Evolutionary conservation across 2,797 vertebrate genomes (phyloP), one percentile per base, ranked within the genome.

Genomic region (Danio tinwini): DNA sequence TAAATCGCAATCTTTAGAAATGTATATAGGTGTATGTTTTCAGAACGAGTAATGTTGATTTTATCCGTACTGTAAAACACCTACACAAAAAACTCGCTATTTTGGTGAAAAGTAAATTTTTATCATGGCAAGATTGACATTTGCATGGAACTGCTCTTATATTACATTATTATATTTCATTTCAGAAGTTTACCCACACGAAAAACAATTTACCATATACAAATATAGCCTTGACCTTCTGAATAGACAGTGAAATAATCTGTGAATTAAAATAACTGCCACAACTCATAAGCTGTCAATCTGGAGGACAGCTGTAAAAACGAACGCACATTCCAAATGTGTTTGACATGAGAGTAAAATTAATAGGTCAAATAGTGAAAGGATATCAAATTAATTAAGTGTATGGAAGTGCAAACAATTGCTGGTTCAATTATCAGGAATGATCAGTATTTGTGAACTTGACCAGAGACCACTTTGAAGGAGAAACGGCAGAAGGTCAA

Each of bases 221-320:
- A 7, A 69, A 40, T 7, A 69, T 50, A 14, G 37, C 37, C 13
- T 39, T 47, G 63, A 29, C 16, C 42, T 68, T 69, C 10, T 37
- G 53, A 53, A 37, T 56, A 76, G 63, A 40, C 14, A n/a, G 7
- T 68, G 16, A 69, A 50, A 10, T n/a, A 21, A 58, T 58, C n/a
- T 59, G 42, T 61, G 5, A 61, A 69, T 69, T 69, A 40, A 61
- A 59, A 59, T 47, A 49, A 77, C 40, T 55, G 59, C 12, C 19
- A 68, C 10, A 13, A 37, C 9, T 63, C 8, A 61, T 44, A 75
- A 47, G 5, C 14, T 39, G 40, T 17, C 63, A 68, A 7, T 17
- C 42, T 50, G 29, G 63, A 40, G 7, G 11, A 50, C 40, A 44
- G 12, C 12, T n/a, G 19, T 12, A 19, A 44, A 71, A 56, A 21